A percentile compares a stretch with the other conserved stretches of the same genome.
phyloP scores from a whole-genome alignment of 1,140 invertebrate species.

The Lucilia sericata region DNA sequence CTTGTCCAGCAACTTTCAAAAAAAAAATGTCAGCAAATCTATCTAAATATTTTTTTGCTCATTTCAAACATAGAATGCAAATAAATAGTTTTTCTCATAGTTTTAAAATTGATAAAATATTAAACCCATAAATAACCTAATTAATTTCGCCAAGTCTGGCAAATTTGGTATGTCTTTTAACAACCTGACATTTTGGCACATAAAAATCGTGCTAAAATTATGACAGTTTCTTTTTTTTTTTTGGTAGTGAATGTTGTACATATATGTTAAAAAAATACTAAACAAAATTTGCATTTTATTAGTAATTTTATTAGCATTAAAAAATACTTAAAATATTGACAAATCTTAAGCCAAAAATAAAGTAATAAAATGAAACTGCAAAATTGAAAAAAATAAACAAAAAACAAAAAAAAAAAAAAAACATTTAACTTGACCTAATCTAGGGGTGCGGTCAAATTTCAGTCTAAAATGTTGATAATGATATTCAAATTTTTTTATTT shows the following conservation, averaged over 20 bases:
- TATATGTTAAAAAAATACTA: not conserved
- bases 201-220: not conserved
- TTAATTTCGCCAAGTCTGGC: too few species aligned
- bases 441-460: not conserved
- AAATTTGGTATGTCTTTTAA: too few species aligned
- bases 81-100: too few species aligned
- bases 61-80: too few species aligned
- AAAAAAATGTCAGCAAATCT: too few species aligned
- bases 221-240: not conserved
- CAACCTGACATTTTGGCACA: not conserved
- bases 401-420: not conserved
- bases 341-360: not conserved
- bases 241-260: not conserved
- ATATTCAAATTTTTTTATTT: not conserved
- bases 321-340: not conserved
- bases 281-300: not conserved
- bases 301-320: not conserved
- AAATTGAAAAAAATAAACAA: not conserved
- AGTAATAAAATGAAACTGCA: too few species aligned
- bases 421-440: conserved; percentile 1
- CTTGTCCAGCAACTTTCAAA: too few species aligned
- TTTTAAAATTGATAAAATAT: too few species aligned
- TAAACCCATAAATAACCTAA: too few species aligned
- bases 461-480: not conserved
- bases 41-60: too few species aligned